Base-by-base conservation (phyloP, 2,888 invertebrate genomes). In the Pyrochroa serraticornis region DNA sequence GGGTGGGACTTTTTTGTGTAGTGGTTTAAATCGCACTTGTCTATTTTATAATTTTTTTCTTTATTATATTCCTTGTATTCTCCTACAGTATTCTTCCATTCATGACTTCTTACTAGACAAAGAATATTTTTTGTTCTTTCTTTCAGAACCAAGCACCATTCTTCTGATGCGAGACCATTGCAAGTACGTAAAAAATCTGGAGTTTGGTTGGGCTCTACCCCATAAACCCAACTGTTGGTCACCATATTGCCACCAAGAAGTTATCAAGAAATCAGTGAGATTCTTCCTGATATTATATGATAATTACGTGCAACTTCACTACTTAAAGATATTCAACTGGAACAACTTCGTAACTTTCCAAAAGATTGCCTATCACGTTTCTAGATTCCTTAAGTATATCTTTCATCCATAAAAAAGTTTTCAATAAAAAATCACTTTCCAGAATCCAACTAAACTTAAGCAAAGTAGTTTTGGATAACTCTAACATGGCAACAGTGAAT, bases 191-290 rank as follows among this genome's bases (percentile, higher is more conserved):
- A 77, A 79, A 59, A 73, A 69, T 14, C 67, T 83, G 57, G 81
- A 81, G 60, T 75, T 83, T 6, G 79, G 80, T 5, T 83, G 82
- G 82, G 75, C 80, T 1, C 75, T 78, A 36, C 80, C 82, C 0
- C 77, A 77, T 49, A 71, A 76, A 41, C 76, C 75, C 9, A 72
- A 76, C 30, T 70, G 78, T 8, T 73, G 78, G 64, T 68, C 75
- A 8, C 77, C 76, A 5, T 75, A 79, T 22, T 79, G 78, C 56
- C 71, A 81, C 7, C 70, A 75, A 7, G 72, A 79, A 10, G 71
- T 82, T 3, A 74, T 76, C 1, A 80, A 80, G 63, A 70, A 80
- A 39, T 71, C 74, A 3, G 74, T 75, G 6, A 66, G 72, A 44
- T 77, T 71, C 58, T 63, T 77, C 37, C 71, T 74, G 38, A 65